Evolutionary conservation across 2,113 vertebrate genomes (phyloP).

Genomic region (Heteronetta atricapilla): DNA sequence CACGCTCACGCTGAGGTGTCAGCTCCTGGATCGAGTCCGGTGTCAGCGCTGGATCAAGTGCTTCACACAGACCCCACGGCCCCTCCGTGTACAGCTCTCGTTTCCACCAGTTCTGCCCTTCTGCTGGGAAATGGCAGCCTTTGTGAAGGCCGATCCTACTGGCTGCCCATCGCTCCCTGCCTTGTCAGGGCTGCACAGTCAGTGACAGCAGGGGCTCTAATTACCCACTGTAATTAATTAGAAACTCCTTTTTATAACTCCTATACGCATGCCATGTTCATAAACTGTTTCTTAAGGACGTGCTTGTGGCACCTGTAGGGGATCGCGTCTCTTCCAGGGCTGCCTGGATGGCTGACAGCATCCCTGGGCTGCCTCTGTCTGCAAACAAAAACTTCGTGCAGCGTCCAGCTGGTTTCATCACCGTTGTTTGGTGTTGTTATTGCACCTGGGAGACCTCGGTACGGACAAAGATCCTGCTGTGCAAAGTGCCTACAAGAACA

Average conservation of each 20-base stretch:
- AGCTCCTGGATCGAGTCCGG: no score
- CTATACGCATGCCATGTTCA: not conserved
- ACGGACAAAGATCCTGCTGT: not conserved
- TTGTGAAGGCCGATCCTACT: not conserved
- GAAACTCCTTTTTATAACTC: not conserved
- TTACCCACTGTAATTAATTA: not conserved
- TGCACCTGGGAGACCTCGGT: not conserved
- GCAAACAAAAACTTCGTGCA: not conserved
- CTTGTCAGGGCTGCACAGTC: not conserved
- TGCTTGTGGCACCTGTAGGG: not conserved
- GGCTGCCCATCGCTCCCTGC: rapidly evolving
- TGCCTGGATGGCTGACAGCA: not conserved
- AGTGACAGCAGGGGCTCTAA: not conserved
- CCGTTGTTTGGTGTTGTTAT: not conserved
- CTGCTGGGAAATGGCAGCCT: not conserved
- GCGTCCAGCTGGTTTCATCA: not conserved
- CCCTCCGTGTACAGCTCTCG: not conserved
- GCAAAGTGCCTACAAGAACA: not conserved
- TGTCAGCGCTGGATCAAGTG: rapidly evolving
- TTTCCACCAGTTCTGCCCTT: not conserved
- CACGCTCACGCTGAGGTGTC: rapidly evolving
- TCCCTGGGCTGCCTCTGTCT: not conserved
- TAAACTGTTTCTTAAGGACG: rapidly evolving
- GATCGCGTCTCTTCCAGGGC: not conserved
- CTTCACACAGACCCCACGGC: not conserved